Base-by-base conservation (phyloP, 2,113 vertebrate genomes). In the Cyprinodon tularosa region DNA sequence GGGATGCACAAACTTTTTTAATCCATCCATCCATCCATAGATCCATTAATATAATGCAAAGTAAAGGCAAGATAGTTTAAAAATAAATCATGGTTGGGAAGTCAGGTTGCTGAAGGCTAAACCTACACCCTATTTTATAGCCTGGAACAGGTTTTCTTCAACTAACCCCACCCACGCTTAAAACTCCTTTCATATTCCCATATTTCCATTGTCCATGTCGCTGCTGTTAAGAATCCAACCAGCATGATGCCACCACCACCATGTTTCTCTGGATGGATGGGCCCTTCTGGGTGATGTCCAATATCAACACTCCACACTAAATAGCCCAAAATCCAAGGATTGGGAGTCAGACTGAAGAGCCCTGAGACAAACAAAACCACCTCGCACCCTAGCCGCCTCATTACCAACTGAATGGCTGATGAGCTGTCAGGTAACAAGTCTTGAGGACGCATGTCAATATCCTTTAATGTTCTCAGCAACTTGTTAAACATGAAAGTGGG, bases 401-500 rank as follows among this genome's bases (percentile, higher is more conserved):
- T 95, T 94, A 93, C 59, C 93, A 94, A 75, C 71, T 92, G 89
- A 94, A 95, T 93, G 81, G 91, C 82, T 90, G 92, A 94, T 94
- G 94, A 93, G 91, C 91, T 94, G 92, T 94, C 92, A 93, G 84
- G 92, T 87, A 90, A 76, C 86, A 93, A 70, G 83, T 88, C 90
- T 91, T 88, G 88, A 89, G 86, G 89, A 91, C 90, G 87, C 89
- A 89, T 89, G 93, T 91, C 93, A 93, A 86, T 91, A 93, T 92
- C 91, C 92, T 95, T 94, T 94, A 93, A 95, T 93, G 93, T 94
- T 88, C 90, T 88, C 89, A 86, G 85, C 88, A 90, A 92, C 87
- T 91, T 92, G 93, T 93, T 91, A 91, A 91, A 89, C 91, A 91
- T 90, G 89, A 83, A 88, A 83, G 89, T 72, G 86, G 85, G 82